Base-by-base conservation (phyloP, 2,888 invertebrate genomes). In the Plebejus melissa region DNA sequence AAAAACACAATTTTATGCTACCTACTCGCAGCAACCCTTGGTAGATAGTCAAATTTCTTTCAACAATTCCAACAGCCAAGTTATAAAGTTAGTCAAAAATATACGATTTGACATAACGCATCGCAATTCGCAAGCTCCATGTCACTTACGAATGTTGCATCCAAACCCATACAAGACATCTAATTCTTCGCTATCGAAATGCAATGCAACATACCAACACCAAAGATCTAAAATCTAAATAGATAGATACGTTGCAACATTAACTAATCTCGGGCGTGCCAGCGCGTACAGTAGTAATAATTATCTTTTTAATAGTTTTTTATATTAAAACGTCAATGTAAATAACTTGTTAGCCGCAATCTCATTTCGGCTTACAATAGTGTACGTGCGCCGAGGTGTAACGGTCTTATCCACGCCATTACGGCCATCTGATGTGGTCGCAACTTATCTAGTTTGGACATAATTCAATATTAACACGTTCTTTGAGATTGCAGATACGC, bases 331-430 rank as follows among this genome's bases (percentile, higher is more conserved):
- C 93, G 93, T 93, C 93, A 93, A 93, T 91, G 93, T 93, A 93
- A 93, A 93, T 93, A 93, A 93, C 93, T 93, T 93, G 93, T 93
- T 93, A 93, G 93, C 93, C 91, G 93, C 93, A 91, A 93, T 93
- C 93, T 93, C 93, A 93, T 93, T 93, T 93, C 93, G 91, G 92
- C 93, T 91, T 93, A 93, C 93, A 93, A 93, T 93, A 91, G 93
- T 90, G 93, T 91, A 93, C 93, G 93, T 93, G 93, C 92, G 92
- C 90, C 90, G 93, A 91, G 93, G 91, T 90, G 92, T 93, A 93
- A 93, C 93, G 93, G 93, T 92, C 88, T 93, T 92, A 93, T 93
- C 93, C 93, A 88, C 87, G 90, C 88, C 85, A 90, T 90, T 90
- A 90, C 78, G 76, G 77, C 74, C 78, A 79, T 77, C 82, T 80